These are phyloP conservation scores for Prorops nasuta DNA, from an alignment of 1,140 invertebrate species.

Conservation along the genomic window DNA sequence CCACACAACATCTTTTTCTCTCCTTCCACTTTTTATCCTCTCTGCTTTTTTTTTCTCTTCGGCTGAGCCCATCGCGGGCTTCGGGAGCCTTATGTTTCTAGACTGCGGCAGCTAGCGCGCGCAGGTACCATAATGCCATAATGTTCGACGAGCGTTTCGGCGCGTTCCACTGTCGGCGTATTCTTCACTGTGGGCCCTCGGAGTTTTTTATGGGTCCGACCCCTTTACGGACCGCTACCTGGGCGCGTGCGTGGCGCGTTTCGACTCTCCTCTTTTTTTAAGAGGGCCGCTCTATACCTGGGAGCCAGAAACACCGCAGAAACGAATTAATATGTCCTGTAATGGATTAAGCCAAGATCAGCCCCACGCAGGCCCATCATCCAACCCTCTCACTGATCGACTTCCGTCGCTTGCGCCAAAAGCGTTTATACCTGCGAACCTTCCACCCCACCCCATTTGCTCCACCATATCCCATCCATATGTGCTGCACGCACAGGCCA, in stretches of 20 bases:
- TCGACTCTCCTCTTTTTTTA: constrained; percentile 12
- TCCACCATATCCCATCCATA: too few species aligned
- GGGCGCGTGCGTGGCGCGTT: constrained; percentile 45
- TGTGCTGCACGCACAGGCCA: background rate
- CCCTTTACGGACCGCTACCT: constrained; percentile 37
- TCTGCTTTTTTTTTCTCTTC: too few species aligned
- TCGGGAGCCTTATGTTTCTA: background rate
- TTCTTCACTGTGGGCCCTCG: background rate
- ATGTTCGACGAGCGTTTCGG: constrained; percentile 12
- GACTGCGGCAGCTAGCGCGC: background rate
- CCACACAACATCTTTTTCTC: too few species aligned
- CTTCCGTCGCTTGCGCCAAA: background rate
- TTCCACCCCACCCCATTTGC: background rate
- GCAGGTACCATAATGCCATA: constrained; percentile 25
- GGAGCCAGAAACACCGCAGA: constrained; percentile 16
- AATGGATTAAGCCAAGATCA: constrained; percentile 34
- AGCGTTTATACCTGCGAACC: constrained; percentile 26
- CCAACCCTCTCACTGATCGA: constrained; percentile 26
- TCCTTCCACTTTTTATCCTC: too few species aligned
- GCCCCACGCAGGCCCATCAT: constrained; percentile 18
- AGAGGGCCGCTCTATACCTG: constrained; percentile 32
- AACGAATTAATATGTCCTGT: constrained; percentile 46
- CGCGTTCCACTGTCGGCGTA: constrained; percentile 8
- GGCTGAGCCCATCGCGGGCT: too few species aligned
- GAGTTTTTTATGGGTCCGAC: constrained; percentile 31